Evolutionary conservation across 2,797 vertebrate species (phyloP).

Genomic region (Leucoraja ocellata): DNA sequence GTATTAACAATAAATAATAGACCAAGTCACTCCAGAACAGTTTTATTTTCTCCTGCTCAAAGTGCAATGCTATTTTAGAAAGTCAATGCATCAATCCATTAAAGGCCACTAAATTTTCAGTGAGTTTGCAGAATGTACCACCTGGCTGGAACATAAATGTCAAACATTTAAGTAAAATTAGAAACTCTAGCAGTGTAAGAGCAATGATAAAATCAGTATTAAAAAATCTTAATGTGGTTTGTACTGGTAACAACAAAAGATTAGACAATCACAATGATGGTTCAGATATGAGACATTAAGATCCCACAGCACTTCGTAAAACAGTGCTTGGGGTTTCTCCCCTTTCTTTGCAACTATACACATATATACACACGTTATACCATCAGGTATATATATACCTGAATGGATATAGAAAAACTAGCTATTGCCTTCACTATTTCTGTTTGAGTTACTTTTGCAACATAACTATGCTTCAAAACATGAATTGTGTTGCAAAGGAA

Average conservation of each 20-base stretch:
- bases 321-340: background rate
- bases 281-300: background rate
- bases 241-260: background rate
- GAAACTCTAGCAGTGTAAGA: background rate
- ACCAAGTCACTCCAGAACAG: background rate
- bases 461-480: background rate
- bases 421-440: background rate
- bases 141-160: background rate
- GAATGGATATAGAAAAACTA: background rate
- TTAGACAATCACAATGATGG: background rate
- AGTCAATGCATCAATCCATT: background rate
- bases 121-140: background rate
- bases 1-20: no score
- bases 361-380: no score
- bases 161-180: background rate
- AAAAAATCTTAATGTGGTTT: background rate
- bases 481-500: background rate
- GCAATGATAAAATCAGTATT: background rate
- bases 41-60: background rate
- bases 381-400: background rate
- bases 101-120: background rate
- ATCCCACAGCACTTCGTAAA: background rate
- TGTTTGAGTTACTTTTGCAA: background rate
- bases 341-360: background rate
- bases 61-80: background rate